Evolutionary conservation across 2,888 invertebrate species (phyloP).

Genomic region (Linyphia triangularis): DNA sequence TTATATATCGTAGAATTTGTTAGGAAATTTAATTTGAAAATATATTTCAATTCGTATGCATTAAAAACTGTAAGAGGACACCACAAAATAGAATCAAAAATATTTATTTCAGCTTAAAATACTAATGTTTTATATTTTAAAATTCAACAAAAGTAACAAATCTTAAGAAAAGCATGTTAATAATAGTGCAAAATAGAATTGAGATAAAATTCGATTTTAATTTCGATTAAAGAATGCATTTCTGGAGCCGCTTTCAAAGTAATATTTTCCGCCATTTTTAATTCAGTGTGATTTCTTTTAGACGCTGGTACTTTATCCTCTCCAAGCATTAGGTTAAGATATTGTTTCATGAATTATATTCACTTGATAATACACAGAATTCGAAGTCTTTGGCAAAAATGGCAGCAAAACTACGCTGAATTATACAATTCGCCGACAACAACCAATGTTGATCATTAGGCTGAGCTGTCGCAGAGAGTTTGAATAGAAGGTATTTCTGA

Average conservation of each 20-base stretch:
- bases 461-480: slow-evolving; percentile 20
- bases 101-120: not conserved
- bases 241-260: not conserved
- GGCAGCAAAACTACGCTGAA: slow-evolving; percentile 66
- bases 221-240: not conserved
- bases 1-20: too few relatives aligned
- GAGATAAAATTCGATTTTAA: slow-evolving; percentile 2
- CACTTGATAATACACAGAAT: slow-evolving; percentile 37
- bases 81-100: not conserved
- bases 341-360: slow-evolving; percentile 32
- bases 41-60: too few relatives aligned
- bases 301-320: slow-evolving; percentile 5
- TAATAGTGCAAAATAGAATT: slow-evolving; percentile 1
- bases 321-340: not conserved
- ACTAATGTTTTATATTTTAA: not conserved
- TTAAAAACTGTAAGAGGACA: too few relatives aligned
- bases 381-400: slow-evolving; percentile 73
- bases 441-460: slow-evolving; percentile 20
- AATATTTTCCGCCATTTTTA: slow-evolving; percentile 38
- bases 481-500: slow-evolving; percentile 52
- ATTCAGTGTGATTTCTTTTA: not conserved
- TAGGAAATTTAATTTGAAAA: too few relatives aligned
- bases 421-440: slow-evolving; percentile 23
- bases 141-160: not conserved
- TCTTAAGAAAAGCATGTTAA: slow-evolving; percentile 7